Evolutionary conservation across 2,797 vertebrate species (phyloP).

Genomic region (Myoxocephalus aenaeus): DNA sequence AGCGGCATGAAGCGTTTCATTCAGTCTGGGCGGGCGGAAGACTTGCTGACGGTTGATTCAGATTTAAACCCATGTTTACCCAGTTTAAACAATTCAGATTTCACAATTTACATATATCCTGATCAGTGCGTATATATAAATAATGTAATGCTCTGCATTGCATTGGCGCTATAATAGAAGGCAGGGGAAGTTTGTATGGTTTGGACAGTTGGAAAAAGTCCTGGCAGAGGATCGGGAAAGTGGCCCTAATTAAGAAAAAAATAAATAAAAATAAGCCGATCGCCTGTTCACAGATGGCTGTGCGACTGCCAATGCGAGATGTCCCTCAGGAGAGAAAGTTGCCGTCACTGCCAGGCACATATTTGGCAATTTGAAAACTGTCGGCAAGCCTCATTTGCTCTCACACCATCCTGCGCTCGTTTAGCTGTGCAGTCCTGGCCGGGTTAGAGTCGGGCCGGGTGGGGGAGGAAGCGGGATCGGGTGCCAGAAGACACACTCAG

Average conservation of each 20-base stretch:
- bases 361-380: conserved; percentile 73
- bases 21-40: background rate
- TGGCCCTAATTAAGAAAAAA: conserved; percentile 71
- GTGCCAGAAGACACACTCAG: background rate
- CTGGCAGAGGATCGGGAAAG: conserved; percentile 43
- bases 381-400: conserved; percentile 71
- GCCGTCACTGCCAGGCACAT: conserved; percentile 68
- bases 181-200: conserved; percentile 16
- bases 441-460: conserved; percentile 5
- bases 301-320: conserved; percentile 75
- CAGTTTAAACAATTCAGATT: background rate
- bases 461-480: background rate
- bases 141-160: background rate
- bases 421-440: conserved; percentile 1
- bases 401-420: conserved; percentile 45
- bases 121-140: background rate
- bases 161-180: conserved; percentile 19
- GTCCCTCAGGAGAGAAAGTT: conserved; percentile 71
- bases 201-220: conserved; percentile 29
- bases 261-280: conserved; percentile 56
- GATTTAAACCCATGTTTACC: conserved; percentile 1
- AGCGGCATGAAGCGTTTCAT: conserved; percentile 13
- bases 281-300: conserved; percentile 77
- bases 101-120: conserved; percentile 3
- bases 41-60: conserved; percentile 22